phyloP scores from a whole-genome alignment of 1,140 invertebrate species.

The Dolichoris vasculosae region DNA sequence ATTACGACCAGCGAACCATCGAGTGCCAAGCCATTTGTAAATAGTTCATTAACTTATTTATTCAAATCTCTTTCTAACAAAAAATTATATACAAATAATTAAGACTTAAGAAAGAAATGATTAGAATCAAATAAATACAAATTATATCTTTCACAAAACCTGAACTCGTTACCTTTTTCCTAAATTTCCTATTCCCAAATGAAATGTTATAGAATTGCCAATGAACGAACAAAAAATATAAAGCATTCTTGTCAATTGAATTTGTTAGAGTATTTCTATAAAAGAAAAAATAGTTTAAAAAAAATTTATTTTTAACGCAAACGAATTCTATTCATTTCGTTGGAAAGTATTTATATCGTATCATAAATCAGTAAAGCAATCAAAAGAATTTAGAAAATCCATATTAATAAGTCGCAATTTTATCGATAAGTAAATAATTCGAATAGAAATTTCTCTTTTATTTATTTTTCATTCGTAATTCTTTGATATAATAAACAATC shows the following conservation, averaged over 20 bases:
- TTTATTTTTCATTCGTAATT: too few species aligned
- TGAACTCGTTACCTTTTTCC: not conserved
- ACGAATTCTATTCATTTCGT: too few species aligned
- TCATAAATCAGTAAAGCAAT: too few species aligned
- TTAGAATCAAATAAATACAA: not conserved
- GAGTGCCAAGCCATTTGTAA: slow-evolving; percentile 39
- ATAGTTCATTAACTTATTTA: slow-evolving; percentile 39
- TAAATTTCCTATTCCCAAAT: not conserved
- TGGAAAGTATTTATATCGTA: too few species aligned
- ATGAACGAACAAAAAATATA: not conserved
- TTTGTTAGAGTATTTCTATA: not conserved
- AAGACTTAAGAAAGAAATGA: slow-evolving; percentile 11
- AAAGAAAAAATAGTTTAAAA: not conserved
- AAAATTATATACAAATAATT: slow-evolving; percentile 49
- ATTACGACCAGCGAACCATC: slow-evolving; percentile 10
- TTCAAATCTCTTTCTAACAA: slow-evolving; percentile 18
- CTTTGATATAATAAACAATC: too few species aligned
- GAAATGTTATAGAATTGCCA: not conserved
- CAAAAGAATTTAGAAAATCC: too few species aligned
- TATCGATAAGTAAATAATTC: too few species aligned
- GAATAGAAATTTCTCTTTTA: too few species aligned
- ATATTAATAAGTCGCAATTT: too few species aligned
- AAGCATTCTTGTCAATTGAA: not conserved
- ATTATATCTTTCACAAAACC: not conserved
- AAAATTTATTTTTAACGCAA: not conserved